Conservation (phyloP, 2,888 invertebrate species). For the Cremastinae sp. region DNA sequence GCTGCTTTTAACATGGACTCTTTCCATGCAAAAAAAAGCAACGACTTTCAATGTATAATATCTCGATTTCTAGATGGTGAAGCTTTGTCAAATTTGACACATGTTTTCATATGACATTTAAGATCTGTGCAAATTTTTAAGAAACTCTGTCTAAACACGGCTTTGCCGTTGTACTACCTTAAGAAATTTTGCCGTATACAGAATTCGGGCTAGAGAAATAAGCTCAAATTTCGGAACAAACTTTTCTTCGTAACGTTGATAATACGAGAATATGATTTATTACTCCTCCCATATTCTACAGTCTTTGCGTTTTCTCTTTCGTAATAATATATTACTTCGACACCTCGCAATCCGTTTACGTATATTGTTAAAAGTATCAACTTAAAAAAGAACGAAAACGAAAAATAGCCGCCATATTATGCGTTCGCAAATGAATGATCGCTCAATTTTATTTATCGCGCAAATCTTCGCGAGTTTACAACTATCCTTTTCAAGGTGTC, state of each 20-base stretch:
- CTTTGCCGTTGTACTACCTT: too few relatives aligned
- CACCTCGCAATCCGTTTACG: conserved; percentile 41
- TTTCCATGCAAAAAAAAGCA: too few relatives aligned
- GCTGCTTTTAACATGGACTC: too few relatives aligned
- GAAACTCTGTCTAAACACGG: too few relatives aligned
- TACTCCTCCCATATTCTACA: conserved; percentile 61
- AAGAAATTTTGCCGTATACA: too few relatives aligned
- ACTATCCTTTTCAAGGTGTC: too few relatives aligned
- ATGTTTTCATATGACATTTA: too few relatives aligned
- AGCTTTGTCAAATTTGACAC: too few relatives aligned
- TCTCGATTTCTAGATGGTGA: too few relatives aligned
- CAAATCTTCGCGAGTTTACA: neutral
- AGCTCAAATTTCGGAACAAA: conserved; percentile 26
- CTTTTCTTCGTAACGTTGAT: conserved; percentile 44
- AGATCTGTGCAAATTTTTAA: too few relatives aligned
- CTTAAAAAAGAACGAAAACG: conserved; percentile 44
- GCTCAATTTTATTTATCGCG: conserved; percentile 12
- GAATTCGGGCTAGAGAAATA: neutral
- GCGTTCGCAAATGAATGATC: conserved; percentile 52
- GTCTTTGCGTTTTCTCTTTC: conserved; percentile 37
- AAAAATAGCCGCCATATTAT: conserved; percentile 28
- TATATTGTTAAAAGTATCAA: conserved; percentile 43
- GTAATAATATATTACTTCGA: conserved; percentile 58
- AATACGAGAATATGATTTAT: conserved; percentile 67
- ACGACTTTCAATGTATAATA: too few relatives aligned